Base-by-base conservation (phyloP, 2,888 invertebrate genomes). In the Adineta ricciae region DNA sequence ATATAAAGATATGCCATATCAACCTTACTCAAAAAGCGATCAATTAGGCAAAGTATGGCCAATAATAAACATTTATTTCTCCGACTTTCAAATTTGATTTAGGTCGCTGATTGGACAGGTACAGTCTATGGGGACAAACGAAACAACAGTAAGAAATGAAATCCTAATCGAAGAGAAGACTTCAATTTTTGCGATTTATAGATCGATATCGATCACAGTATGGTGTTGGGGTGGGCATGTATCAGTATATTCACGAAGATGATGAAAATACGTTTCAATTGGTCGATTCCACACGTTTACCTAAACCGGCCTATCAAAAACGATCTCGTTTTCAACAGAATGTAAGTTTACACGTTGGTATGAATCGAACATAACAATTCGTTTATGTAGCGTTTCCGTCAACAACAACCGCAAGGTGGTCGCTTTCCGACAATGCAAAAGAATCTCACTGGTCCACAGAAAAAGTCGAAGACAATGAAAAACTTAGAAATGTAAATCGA, bases 21-120 rank as follows among this genome's bases (percentile, higher is more conserved):
- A 99, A 91, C 97, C 97, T 72, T 99, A 97, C 91, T 96, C 97
- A 88, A 99, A 99, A 92, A 96, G 96, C 86, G 98, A 99, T 91
- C 94, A 97, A 88, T 93, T 99, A 87, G 99, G 99, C 88, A 98
- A 98, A 93, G 97, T 97, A 87, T 36, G 24, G 49, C 11, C 83
- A 24, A 32, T n/a, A 21, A 46, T 24, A 27, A 38, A 46, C 46
- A 46, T 46, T 46, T 46, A 5, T 11, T 46, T 8, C 11, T 46
- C 46, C 5, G 46, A 8, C 46, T 46, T 8, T 46, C 11, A 5
- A 46, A 46, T 11, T 46, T 5, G 5, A 46, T 46, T 8, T 78
- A 78, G 78, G 41, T 78, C 11, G 96, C 97, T 89, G 99, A 99
- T 90, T 99, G 99, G 99, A 97, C 97, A 84, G 95, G 96, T 86